Percentiles rank a stretch among this genome's conserved stretches.
Conservation (phyloP, 2,888 invertebrate species). For the Xylota segnis region DNA sequence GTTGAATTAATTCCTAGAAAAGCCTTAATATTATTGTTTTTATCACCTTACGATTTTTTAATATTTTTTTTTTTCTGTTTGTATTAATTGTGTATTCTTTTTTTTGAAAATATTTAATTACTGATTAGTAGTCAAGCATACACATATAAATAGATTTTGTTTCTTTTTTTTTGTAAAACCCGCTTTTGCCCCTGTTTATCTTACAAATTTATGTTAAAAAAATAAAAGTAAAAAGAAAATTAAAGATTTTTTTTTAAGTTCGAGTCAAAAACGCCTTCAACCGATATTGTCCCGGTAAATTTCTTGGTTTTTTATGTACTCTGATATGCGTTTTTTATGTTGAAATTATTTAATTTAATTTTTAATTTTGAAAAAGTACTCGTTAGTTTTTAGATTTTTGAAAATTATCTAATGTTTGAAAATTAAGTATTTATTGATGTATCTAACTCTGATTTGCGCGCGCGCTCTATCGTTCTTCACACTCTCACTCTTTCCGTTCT, state of each 20-base stretch:
- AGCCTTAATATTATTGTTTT: slow-evolving; percentile 71
- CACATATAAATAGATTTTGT: slow-evolving; percentile 43
- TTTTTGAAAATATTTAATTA: slow-evolving; percentile 62
- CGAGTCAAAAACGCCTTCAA: slow-evolving; percentile 36
- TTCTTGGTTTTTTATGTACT: slow-evolving; percentile 16
- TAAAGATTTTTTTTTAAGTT: slow-evolving; percentile 16
- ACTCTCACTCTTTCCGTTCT: slow-evolving; percentile 58
- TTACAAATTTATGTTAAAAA: slow-evolving; percentile 20
- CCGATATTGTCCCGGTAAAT: slow-evolving; percentile 61
- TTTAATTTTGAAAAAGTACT: slow-evolving; percentile 44
- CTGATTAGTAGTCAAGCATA: slow-evolving; percentile 60
- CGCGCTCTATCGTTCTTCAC: slow-evolving; percentile 63
- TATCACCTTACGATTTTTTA: slow-evolving; percentile 63
- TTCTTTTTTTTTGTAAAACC: slow-evolving; percentile 29
- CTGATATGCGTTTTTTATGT: slow-evolving; percentile 61
- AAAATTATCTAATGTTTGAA: slow-evolving; percentile 66
- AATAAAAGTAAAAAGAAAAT: not conserved
- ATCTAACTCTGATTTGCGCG: slow-evolving; percentile 65
- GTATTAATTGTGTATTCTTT: slow-evolving; percentile 22
- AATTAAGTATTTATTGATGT: slow-evolving; percentile 65
- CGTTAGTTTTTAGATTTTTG: slow-evolving; percentile 29
- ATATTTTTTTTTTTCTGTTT: slow-evolving; percentile 27
- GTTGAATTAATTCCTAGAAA: slow-evolving; percentile 47
- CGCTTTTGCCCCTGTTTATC: slow-evolving; percentile 46
- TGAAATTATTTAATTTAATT: slow-evolving; percentile 17